Evolutionary conservation across 2,888 invertebrate species (phyloP).

Genomic region (Meandrusa payeni): DNA sequence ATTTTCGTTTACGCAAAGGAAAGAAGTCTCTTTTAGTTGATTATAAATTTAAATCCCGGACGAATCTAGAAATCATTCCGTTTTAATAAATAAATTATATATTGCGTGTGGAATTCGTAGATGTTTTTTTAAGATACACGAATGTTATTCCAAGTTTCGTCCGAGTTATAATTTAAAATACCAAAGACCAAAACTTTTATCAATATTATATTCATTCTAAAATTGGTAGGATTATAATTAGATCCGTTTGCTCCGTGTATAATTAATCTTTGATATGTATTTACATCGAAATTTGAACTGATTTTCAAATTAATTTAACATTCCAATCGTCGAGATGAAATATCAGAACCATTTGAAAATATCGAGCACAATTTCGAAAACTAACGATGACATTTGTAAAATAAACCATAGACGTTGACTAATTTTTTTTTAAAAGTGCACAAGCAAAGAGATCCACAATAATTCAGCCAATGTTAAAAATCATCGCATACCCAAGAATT

Average conservation of each 20-base stretch:
- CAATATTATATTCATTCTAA: slow-evolving; percentile 16
- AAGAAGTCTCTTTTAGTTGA: slow-evolving; percentile 17
- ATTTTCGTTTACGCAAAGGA: slow-evolving; percentile 27
- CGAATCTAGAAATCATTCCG: slow-evolving; percentile 23
- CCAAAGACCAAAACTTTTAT: slow-evolving; percentile 28
- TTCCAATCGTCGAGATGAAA: slow-evolving; percentile 21
- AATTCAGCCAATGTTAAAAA: slow-evolving; percentile 25
- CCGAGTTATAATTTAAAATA: slow-evolving; percentile 37
- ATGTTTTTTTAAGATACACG: slow-evolving; percentile 32
- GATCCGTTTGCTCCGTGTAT: slow-evolving; percentile 39
- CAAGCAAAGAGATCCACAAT: slow-evolving; percentile 11
- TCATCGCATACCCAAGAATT: slow-evolving; percentile 30
- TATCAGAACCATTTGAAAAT: slow-evolving; percentile 18
- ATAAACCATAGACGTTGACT: not conserved
- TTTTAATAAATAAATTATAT: slow-evolving; percentile 1
- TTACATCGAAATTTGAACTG: slow-evolving; percentile 41
- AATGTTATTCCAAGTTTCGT: slow-evolving; percentile 42
- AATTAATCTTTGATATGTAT: slow-evolving; percentile 49
- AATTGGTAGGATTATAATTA: slow-evolving; percentile 38
- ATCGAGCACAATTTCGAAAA: slow-evolving; percentile 13
- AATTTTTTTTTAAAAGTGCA: slow-evolving; percentile 2
- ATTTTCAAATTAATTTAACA: slow-evolving; percentile 35
- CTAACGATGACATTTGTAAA: not conserved
- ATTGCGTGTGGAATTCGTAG: slow-evolving; percentile 3
- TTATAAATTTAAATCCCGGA: slow-evolving; percentile 21